Conservation (phyloP, 2,113 vertebrate genomes). For the Papio anubis region DNA sequence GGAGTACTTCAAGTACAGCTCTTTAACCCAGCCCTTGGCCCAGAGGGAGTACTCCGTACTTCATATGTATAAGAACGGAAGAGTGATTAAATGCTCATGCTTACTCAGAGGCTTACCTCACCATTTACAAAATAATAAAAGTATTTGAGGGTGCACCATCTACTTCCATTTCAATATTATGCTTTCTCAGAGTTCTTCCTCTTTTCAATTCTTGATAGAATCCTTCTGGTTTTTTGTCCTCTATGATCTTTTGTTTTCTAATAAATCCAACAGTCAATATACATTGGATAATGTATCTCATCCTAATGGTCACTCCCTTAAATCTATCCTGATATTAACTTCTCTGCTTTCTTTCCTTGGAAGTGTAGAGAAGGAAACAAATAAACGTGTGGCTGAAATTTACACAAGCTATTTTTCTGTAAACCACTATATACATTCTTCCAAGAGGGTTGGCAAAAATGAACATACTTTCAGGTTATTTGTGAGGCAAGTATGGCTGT, state of each 20-base stretch:
- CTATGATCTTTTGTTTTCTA: neutral
- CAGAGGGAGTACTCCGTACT: neutral
- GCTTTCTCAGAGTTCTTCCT: neutral
- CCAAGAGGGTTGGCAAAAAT: slow-evolving; percentile 55
- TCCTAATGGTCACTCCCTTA: neutral
- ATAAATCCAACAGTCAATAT: neutral
- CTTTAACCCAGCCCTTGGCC: neutral
- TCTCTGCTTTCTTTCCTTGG: neutral
- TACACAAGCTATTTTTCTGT: slow-evolving; percentile 48
- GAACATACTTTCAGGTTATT: slow-evolving; percentile 66
- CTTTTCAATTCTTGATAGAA: neutral
- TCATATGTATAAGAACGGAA: neutral
- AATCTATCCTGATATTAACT: neutral
- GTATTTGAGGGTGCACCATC: neutral
- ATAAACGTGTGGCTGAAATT: slow-evolving; percentile 30
- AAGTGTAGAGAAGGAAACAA: slow-evolving; percentile 30
- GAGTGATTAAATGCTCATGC: neutral
- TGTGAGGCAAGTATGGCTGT: slow-evolving; percentile 69
- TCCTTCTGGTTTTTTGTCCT: neutral
- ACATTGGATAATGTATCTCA: neutral
- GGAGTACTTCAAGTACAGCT: neutral
- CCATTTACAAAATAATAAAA: neutral
- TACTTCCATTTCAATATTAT: neutral
- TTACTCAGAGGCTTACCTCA: neutral
- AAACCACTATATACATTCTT: slow-evolving; percentile 49